These are phyloP conservation scores for Echinometra lucunter DNA, from an alignment of 53 echinoderm and acorn worm species.

Conservation along the genomic window DNA sequence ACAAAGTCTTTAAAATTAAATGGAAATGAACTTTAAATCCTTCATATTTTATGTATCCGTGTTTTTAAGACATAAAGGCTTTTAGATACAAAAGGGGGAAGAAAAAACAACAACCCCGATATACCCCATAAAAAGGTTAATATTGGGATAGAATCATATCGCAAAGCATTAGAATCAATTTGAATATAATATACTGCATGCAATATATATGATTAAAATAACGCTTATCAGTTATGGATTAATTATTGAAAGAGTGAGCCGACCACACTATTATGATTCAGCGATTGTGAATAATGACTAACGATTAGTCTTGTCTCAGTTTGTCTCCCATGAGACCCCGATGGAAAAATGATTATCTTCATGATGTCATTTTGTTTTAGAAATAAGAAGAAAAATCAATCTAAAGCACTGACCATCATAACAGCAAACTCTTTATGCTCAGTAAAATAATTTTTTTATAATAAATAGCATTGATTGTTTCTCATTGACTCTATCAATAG, in stretches of 20 bases:
- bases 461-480: neutral
- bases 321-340: neutral
- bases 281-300: neutral
- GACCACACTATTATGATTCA: slow-evolving; percentile 22
- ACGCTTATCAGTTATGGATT: slow-evolving; percentile 25
- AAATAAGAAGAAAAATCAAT: neutral
- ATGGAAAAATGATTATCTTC: neutral
- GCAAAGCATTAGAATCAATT: too few species aligned
- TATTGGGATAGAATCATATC: neutral
- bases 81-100: too few species aligned
- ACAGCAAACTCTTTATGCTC: neutral
- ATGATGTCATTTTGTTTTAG: neutral
- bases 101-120: neutral
- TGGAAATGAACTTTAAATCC: too few species aligned
- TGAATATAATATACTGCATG: neutral
- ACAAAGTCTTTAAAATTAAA: too few species aligned
- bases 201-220: neutral
- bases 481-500: neutral
- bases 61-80: too few species aligned
- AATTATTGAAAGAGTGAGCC: slow-evolving; percentile 36
- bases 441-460: neutral
- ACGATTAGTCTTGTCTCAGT: neutral
- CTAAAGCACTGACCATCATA: neutral
- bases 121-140: neutral
- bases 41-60: too few species aligned